Evolutionary conservation across 2,888 invertebrate species (phyloP).

Genomic region (Crepidodera aurea): DNA sequence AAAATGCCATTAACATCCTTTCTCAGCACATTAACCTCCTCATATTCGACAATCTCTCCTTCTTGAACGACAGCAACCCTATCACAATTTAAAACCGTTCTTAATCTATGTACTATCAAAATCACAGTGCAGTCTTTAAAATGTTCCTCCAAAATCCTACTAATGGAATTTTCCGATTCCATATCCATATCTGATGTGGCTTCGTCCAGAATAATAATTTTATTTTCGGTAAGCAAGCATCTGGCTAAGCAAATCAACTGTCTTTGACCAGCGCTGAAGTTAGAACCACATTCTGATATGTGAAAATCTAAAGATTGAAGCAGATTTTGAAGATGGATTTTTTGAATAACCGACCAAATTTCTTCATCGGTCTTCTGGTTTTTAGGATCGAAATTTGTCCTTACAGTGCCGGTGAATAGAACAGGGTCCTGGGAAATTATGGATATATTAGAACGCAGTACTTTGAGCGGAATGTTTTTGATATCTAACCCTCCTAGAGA

Average conservation of each 20-base stretch:
- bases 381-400: slow-evolving; percentile 55
- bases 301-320: slow-evolving; percentile 66
- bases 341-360: slow-evolving; percentile 47
- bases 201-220: slow-evolving; percentile 66
- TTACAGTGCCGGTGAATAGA: slow-evolving; percentile 74
- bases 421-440: slow-evolving; percentile 89
- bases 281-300: slow-evolving; percentile 48
- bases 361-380: slow-evolving; percentile 42
- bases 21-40: slow-evolving; percentile 74
- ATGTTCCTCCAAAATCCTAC: slow-evolving; percentile 75
- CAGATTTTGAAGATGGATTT: slow-evolving; percentile 59
- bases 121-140: slow-evolving; percentile 81
- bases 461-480: slow-evolving; percentile 50
- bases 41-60: slow-evolving; percentile 78
- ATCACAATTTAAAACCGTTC: slow-evolving; percentile 87
- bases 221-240: slow-evolving; percentile 64
- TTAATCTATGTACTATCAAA: slow-evolving; percentile 83
- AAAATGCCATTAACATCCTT: slow-evolving; percentile 69
- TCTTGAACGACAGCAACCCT: slow-evolving; percentile 82
- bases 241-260: slow-evolving; percentile 76
- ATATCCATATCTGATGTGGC: slow-evolving; percentile 88
- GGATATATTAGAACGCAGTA: slow-evolving; percentile 71
- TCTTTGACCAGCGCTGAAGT: slow-evolving; percentile 64
- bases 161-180: slow-evolving; percentile 78
- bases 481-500: slow-evolving; percentile 74